Conservation (phyloP, 2,113 vertebrate species). For the Xyrauchen texanus region DNA sequence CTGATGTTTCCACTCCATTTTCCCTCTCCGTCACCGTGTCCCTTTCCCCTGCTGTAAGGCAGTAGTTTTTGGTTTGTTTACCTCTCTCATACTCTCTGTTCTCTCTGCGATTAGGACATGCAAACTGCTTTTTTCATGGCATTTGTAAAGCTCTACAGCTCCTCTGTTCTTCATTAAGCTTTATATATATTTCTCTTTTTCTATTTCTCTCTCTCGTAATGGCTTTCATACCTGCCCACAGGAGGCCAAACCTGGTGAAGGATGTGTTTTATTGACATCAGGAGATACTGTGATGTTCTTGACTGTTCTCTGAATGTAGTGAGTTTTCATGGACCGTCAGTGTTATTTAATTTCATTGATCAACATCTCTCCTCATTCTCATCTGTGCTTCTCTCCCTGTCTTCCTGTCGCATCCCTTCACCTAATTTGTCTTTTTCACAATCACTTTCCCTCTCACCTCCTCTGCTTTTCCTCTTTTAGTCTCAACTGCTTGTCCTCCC, state of each 20-base stretch:
- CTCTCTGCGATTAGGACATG: slow-evolving; percentile 50
- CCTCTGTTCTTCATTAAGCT: slow-evolving; percentile 56
- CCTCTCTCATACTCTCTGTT: slow-evolving; percentile 23
- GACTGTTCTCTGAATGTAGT: too few relatives aligned
- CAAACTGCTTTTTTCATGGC: slow-evolving; percentile 51
- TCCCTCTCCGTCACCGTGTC: slow-evolving; percentile 50
- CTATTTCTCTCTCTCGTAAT: slow-evolving; percentile 20
- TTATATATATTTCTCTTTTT: not conserved
- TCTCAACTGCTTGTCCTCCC: too few relatives aligned
- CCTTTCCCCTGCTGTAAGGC: slow-evolving; percentile 11
- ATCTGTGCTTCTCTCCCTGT: slow-evolving; percentile 49
- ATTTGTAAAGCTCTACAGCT: slow-evolving; percentile 42
- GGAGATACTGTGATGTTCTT: too few relatives aligned
- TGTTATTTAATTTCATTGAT: slow-evolving; percentile 18
- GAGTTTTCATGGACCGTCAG: slow-evolving; percentile 2
- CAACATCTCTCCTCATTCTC: not conserved
- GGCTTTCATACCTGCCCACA: too few relatives aligned
- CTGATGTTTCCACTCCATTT: slow-evolving; percentile 30
- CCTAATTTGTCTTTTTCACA: slow-evolving; percentile 18
- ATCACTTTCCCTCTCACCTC: slow-evolving; percentile 29
- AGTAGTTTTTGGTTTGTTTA: slow-evolving; percentile 22
- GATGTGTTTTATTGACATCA: too few relatives aligned
- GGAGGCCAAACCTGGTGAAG: too few relatives aligned
- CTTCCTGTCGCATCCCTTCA: slow-evolving; percentile 54
- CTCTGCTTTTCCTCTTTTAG: slow-evolving; percentile 36